These are phyloP conservation scores for Trididemnum nubilum DNA, from an alignment of 23 tunicate genomes.

Conservation along the genomic window DNA sequence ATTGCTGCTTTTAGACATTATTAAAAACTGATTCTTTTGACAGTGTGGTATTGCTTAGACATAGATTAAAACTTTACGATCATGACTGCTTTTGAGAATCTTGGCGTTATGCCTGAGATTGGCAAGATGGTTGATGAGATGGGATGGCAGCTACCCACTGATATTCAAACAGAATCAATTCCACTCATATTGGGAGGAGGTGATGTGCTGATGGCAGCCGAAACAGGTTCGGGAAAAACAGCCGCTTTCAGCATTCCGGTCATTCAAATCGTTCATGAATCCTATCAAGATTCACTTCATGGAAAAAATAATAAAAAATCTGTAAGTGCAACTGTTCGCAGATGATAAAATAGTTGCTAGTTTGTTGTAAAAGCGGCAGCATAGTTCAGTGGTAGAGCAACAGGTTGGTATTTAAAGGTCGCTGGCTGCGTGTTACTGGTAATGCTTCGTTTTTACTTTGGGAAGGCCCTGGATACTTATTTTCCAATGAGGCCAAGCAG, in stretches of 20 bases:
- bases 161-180: slow-evolving; percentile 91
- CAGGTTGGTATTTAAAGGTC: no score
- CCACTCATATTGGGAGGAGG: slow-evolving; percentile 97
- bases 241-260: slow-evolving; percentile 98
- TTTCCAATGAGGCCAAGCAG: no score
- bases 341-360: no score
- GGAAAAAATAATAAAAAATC: neutral
- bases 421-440: no score
- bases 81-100: slow-evolving; percentile 93
- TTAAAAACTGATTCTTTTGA: no score
- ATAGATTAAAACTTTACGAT: no score
- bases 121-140: slow-evolving; percentile 73
- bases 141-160: slow-evolving; percentile 94
- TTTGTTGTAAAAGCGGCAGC: neutral
- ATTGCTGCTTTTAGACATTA: no score
- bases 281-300: slow-evolving; percentile 29
- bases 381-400: neutral
- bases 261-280: slow-evolving; percentile 93
- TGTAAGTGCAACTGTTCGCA: slow-evolving; percentile 17
- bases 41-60: no score
- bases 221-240: slow-evolving; percentile 96
- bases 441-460: no score
- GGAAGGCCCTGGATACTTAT: no score
- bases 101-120: slow-evolving; percentile 94
- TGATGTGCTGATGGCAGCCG: slow-evolving; percentile 99